Evolutionary conservation across 2,888 invertebrate species (phyloP).

Genomic region (Microplitis manilae): DNA sequence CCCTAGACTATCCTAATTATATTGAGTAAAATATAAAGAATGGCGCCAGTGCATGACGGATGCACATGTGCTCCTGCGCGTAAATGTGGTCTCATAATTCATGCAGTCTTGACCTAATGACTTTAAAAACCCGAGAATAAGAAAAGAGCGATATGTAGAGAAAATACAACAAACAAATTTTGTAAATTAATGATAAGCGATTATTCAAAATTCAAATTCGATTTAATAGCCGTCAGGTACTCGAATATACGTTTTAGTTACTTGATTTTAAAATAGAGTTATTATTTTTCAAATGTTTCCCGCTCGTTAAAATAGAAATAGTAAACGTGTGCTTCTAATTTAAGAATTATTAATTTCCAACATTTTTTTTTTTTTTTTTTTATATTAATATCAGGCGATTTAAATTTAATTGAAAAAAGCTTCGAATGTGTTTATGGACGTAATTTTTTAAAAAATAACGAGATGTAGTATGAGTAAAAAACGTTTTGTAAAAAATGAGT

Average conservation of each 20-base stretch:
- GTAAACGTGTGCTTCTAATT: not conserved
- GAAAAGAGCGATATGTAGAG: not conserved
- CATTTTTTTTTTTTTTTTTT: not conserved
- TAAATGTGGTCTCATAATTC: constrained; percentile 46
- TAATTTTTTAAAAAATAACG: not conserved
- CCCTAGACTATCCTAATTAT: constrained; percentile 36
- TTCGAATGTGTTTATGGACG: not conserved
- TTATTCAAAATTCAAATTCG: too few relatives aligned
- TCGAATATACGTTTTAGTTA: not conserved
- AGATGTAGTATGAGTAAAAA: not conserved
- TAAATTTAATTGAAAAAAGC: not conserved
- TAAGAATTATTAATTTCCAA: not conserved
- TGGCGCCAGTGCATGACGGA: constrained; percentile 52
- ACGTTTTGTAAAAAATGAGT: not conserved
- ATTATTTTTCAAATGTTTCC: not conserved
- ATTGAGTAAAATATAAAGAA: constrained; percentile 26
- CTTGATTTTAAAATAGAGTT: not conserved
- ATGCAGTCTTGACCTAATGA: constrained; percentile 39
- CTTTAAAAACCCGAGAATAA: constrained; percentile 15
- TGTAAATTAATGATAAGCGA: too few relatives aligned
- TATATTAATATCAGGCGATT: not conserved
- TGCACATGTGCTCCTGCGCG: constrained; percentile 46
- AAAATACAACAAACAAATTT: too few relatives aligned
- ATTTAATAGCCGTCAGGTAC: too few relatives aligned
- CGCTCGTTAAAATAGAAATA: not conserved